phyloP scores from a whole-genome alignment of 2,797 vertebrate genomes.

The Cephalopachus bancanus region DNA sequence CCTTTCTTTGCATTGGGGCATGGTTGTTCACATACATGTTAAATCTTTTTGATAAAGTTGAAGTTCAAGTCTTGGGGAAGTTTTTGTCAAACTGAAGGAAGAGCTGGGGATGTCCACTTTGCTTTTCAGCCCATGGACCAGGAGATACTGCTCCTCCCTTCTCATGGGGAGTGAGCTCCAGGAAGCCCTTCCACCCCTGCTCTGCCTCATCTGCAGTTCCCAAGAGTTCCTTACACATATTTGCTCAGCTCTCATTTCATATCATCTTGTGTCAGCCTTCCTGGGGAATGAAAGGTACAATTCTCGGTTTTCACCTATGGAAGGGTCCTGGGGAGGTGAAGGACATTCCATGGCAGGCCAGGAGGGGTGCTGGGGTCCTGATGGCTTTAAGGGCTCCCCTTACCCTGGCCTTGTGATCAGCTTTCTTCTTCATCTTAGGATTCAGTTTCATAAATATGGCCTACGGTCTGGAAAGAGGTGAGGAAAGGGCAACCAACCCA shows the following conservation, averaged over 20 bases:
- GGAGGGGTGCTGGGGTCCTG: too few species aligned
- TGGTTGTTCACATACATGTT: background rate
- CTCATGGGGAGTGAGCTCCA: too few species aligned
- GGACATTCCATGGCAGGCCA: background rate
- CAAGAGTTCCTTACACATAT: background rate
- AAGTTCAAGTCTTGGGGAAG: background rate
- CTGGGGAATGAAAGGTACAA: background rate
- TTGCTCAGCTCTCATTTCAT: background rate
- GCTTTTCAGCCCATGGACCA: too few species aligned
- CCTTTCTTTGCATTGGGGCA: background rate
- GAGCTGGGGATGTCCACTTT: background rate
- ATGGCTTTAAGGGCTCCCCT: too few species aligned
- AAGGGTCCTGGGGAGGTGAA: fast-evolving
- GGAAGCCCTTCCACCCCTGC: too few species aligned
- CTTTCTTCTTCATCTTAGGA: background rate
- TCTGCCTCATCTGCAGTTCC: too few species aligned
- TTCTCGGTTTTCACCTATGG: background rate
- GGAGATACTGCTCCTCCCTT: background rate
- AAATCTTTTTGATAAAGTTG: background rate
- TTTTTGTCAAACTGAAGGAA: background rate
- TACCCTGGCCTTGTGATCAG: too few species aligned
- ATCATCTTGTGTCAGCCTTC: background rate
- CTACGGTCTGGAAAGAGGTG: background rate
- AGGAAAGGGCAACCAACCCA: background rate
- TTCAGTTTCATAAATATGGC: background rate